Base-by-base conservation (phyloP, 2,797 vertebrate species). In the Anniella stebbinsi region DNA sequence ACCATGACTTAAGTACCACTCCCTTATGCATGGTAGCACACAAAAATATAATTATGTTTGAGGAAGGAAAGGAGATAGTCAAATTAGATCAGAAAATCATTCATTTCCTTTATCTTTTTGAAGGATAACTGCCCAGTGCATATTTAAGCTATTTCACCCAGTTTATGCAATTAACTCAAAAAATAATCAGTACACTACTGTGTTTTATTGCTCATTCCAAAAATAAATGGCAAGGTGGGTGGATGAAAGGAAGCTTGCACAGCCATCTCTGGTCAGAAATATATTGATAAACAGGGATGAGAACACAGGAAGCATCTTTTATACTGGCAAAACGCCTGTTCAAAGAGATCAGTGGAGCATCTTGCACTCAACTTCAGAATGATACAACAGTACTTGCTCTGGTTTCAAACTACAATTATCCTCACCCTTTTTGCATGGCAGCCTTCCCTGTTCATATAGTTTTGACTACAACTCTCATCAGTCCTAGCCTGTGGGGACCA, bases 321-420 rank as follows among this genome's bases (percentile, higher is more conserved):
- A 41, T 17, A 86, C 84, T 93, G 81, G 90, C 93, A 88, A 92
- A 78, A 75, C 1, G 77, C 82, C 90, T 86, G 48, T 93, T 89
- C 89, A 92, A 82, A 95, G 86, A 91, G 33, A 89, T 73, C 78
- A 91, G 78, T 85, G 81, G 41, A 85, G 36, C 84, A 80, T 0
- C 28, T 28, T 66, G n/a, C 18, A 92, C 5, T 88, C 67, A 87
- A 69, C 90, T 91, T 95, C 75, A 90, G 48, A 91, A 75, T 63
- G 93, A 73, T 41, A 90, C 72, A 0, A 88, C 10, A 69, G 38
- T 41, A 89, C 54, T 86, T 63, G 28, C 1, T 70, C 36, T 89
- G 84, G 87, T 89, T 88, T 81, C 73, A 90, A 89, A 69, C 36
- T 63, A 87, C 8, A 63, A 63, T 23, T 25, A 45, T 18, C 60